Percentiles rank a stretch among this genome's conserved stretches.
These are phyloP conservation scores for Elephantulus edwardii DNA, from an alignment of 2,113 vertebrate species.

Conservation along the genomic window DNA sequence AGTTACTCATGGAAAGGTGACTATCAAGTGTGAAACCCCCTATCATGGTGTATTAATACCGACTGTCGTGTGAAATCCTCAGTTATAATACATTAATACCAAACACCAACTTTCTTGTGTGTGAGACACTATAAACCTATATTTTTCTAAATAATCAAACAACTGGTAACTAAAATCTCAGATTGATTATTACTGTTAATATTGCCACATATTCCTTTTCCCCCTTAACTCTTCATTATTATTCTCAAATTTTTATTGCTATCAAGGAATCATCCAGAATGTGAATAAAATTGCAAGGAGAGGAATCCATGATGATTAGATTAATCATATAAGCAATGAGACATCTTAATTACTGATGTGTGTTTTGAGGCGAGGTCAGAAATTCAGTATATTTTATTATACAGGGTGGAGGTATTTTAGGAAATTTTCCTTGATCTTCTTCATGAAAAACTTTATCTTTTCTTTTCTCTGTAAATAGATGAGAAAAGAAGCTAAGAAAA, in stretches of 20 bases:
- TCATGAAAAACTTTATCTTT: constrained; percentile 67
- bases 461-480: constrained; percentile 72
- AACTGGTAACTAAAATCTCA: constrained; percentile 47
- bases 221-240: constrained; percentile 52
- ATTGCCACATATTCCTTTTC: constrained; percentile 57
- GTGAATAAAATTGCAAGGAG: constrained; percentile 63
- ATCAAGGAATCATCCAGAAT: background rate
- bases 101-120: constrained; percentile 34
- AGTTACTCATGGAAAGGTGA: constrained; percentile 86
- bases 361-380: constrained; percentile 32
- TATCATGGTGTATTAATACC: constrained; percentile 49
- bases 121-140: constrained; percentile 47
- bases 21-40: constrained; percentile 62
- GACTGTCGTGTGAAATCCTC: background rate
- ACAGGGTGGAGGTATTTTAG: constrained; percentile 8
- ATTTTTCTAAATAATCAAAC: constrained; percentile 43
- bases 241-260: constrained; percentile 57
- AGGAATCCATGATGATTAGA: background rate
- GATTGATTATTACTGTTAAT: constrained; percentile 44
- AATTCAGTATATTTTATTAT: background rate
- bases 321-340: background rate
- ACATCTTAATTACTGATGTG: constrained; percentile 18
- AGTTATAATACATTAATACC: constrained; percentile 61
- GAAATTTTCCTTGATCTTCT: constrained; percentile 46
- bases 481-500: constrained; percentile 80